phyloP scores from a whole-genome alignment of 2,888 invertebrate genomes.

The Conus canariensis region DNA sequence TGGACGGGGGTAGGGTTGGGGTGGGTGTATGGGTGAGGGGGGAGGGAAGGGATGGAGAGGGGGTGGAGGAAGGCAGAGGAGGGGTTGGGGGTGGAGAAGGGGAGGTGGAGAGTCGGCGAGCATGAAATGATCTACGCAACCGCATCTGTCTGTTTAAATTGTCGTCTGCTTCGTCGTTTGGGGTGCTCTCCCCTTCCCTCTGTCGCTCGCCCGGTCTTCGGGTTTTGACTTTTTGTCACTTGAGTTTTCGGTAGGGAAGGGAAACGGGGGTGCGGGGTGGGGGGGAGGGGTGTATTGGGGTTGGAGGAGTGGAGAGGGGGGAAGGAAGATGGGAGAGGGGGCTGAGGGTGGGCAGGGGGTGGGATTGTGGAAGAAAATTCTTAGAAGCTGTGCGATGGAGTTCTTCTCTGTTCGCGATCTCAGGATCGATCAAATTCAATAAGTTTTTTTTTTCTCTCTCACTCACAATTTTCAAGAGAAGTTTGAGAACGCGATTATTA shows the following conservation, averaged over 20 bases:
- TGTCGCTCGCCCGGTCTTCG: too few species aligned
- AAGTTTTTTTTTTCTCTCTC: too few species aligned
- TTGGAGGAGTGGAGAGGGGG: background rate
- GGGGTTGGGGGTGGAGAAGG: background rate
- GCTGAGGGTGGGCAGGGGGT: background rate
- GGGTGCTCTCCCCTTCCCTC: too few species aligned
- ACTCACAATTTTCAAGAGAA: too few species aligned
- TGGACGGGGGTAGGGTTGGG: background rate
- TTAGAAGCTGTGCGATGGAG: background rate
- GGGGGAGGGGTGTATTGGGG: background rate
- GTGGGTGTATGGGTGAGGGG: constrained; percentile 27
- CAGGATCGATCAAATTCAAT: too few species aligned
- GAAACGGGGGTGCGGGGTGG: too few species aligned
- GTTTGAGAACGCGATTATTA: too few species aligned
- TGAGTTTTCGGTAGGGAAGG: background rate
- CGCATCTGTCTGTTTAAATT: constrained; percentile 38
- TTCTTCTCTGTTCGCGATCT: too few species aligned
- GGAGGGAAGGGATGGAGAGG: background rate
- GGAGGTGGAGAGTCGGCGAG: constrained; percentile 26
- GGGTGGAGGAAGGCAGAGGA: background rate
- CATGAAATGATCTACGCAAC: constrained; percentile 42
- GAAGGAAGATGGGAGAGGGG: background rate
- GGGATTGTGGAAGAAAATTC: background rate
- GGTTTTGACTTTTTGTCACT: background rate
- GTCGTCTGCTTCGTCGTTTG: constrained; percentile 19